Base-by-base conservation (phyloP, 2,888 invertebrate genomes). In the Thyatira batis region DNA sequence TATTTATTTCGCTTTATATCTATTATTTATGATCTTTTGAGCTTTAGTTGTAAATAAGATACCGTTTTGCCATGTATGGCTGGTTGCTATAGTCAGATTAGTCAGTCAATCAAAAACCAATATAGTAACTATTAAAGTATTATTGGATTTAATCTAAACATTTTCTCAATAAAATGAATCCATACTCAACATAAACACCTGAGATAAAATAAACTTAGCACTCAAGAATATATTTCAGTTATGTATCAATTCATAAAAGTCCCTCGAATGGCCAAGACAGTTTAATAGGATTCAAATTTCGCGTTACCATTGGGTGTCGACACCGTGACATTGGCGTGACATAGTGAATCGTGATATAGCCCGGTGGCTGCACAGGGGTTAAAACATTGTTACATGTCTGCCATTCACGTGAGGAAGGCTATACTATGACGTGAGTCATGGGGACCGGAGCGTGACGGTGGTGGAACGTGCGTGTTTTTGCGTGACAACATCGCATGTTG, bases 241-340 rank as follows among this genome's bases (percentile, higher is more conserved):
- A n/a, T n/a, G n/a, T n/a, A n/a, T n/a, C n/a, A 30, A 30, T 30
- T 30, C 11, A 33, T 3, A 1, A 13, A 39, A 13, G 17, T 39
- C 39, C n/a, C 13, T 8, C 8, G 17, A 17, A 13, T 17, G 1
- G 39, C 11, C 27, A 53, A 44, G 64, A 60, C 52, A 55, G 50
- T 72, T 79, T 78, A 86, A 86, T 82, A 80, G 73, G 77, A 84
- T 86, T 85, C 75, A 79, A 84, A 85, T 85, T 82, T 84, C 65
- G 82, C 85, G 83, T 76, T 82, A 69, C 67, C 73, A 68, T 73
- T 71, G 76, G 74, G 68, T 73, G 80, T 78, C 76, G 81, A 82
- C 84, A 80, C 71, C 67, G 72, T 78, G 80, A 80, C 77, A 75
- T 75, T 75, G 67, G 63, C 76, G 73, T 82, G 84, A 82, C 82